Evolutionary conservation across 2,888 invertebrate genomes (phyloP).

Genomic region (Tenthredo distinguenda): DNA sequence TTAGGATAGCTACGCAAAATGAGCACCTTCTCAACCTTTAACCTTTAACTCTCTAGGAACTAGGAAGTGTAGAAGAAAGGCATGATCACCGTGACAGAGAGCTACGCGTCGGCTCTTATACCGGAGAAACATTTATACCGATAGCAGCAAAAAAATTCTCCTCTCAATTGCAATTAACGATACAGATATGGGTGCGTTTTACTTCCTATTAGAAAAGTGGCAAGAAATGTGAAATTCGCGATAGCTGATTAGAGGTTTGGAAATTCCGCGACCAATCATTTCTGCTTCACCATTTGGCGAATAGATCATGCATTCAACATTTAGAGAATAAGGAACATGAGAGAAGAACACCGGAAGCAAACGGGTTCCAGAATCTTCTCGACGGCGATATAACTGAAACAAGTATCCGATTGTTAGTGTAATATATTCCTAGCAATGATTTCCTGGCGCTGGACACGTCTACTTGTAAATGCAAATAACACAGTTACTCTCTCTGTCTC

Average conservation of each 20-base stretch:
- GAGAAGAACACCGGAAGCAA: neutral
- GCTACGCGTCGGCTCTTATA: neutral
- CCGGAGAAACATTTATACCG: neutral
- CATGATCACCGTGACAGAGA: conserved; percentile 25
- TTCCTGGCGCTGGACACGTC: conserved; percentile 29
- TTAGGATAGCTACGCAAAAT: conserved; percentile 22
- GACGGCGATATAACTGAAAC: neutral
- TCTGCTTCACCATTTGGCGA: neutral
- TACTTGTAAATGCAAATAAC: conserved; percentile 39
- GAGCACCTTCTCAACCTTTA: conserved; percentile 33
- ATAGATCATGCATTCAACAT: neutral
- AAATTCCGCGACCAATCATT: neutral
- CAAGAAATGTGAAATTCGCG: neutral
- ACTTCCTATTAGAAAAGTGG: neutral
- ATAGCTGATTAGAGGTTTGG: neutral
- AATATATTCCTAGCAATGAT: conserved; percentile 29
- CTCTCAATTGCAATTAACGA: neutral
- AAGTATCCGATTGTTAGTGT: neutral
- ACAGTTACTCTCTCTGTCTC: conserved; percentile 7
- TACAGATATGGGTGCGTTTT: neutral
- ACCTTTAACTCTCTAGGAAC: conserved; percentile 50
- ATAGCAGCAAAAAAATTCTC: neutral
- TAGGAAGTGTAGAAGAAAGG: conserved; percentile 50
- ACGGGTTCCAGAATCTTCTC: conserved; percentile 2
- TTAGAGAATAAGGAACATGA: neutral